A percentile compares a stretch with the other conserved stretches of the same genome.
These are phyloP conservation scores for Neria commutata DNA, from an alignment of 2,888 invertebrate genomes.

Conservation along the genomic window DNA sequence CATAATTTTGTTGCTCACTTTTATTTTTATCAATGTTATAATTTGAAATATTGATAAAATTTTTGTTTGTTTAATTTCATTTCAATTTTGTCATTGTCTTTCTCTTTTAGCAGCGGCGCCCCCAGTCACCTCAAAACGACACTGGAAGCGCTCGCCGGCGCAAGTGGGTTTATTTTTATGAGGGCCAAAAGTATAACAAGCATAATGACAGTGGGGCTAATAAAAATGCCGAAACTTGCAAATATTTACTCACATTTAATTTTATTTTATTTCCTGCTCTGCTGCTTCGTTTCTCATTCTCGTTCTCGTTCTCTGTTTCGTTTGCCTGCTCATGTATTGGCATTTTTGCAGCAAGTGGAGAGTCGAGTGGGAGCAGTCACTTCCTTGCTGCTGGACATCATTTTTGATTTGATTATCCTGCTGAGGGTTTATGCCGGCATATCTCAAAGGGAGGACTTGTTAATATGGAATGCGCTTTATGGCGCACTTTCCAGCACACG, in stretches of 20 bases:
- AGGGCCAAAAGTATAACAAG: conserved; percentile 9
- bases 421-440: conserved; percentile 32
- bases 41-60: too few relatives aligned
- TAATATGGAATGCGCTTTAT: conserved; percentile 26
- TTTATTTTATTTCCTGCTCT: neutral
- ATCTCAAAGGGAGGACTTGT: neutral
- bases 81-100: too few relatives aligned
- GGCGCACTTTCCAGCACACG: neutral
- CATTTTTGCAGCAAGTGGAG: neutral
- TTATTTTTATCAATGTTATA: too few relatives aligned
- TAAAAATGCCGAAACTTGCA: conserved; percentile 13
- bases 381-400: conserved; percentile 52
- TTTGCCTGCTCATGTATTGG: neutral
- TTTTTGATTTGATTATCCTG: conserved; percentile 55
- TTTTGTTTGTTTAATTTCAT: too few relatives aligned
- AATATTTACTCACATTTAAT: neutral
- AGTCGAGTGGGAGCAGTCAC: conserved; percentile 22
- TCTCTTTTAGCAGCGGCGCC: too few relatives aligned
- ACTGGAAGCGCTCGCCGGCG: neutral
- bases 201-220: conserved; percentile 10
- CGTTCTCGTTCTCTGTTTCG: neutral
- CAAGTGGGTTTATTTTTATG: conserved; percentile 16
- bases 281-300: neutral
- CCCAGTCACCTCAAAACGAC: neutral
- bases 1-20: too few relatives aligned